Percentiles rank a stretch among this genome's conserved stretches.
Evolutionary conservation across 2,888 invertebrate genomes (phyloP).

Genomic region (Caenorhabditis parvicauda): DNA sequence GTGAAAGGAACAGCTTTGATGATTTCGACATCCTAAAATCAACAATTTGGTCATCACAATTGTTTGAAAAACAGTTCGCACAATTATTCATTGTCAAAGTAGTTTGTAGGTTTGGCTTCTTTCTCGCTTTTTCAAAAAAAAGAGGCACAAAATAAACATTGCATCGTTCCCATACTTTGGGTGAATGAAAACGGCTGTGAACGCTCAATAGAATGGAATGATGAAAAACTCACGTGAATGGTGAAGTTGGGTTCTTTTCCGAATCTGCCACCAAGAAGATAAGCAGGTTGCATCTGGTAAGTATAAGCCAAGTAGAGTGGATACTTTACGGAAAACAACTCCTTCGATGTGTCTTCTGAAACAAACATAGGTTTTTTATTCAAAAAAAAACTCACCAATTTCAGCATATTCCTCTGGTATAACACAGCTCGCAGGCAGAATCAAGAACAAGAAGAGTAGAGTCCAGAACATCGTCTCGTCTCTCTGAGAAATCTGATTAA

Average conservation of each 20-base stretch:
- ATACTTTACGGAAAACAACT: slow-evolving; percentile 32
- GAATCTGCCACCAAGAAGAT: slow-evolving; percentile 33
- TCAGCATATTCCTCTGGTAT: slow-evolving; percentile 22
- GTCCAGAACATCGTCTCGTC: no score
- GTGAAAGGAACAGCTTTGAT: slow-evolving; percentile 10
- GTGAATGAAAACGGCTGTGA: no score
- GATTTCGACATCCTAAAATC: slow-evolving; percentile 15
- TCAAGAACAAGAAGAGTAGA: no score
- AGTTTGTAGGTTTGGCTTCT: no score
- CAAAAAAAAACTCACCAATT: slow-evolving; percentile 15
- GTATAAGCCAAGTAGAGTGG: slow-evolving; percentile 36
- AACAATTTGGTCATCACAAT: no score
- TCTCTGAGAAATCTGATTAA: no score
- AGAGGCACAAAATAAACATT: no score
- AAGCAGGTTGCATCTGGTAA: slow-evolving; percentile 44
- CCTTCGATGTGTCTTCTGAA: slow-evolving; percentile 21
- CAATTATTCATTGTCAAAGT: no score
- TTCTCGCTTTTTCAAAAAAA: no score
- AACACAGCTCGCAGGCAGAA: neutral
- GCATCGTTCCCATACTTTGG: no score
- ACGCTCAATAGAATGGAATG: neutral
- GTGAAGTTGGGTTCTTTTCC: slow-evolving; percentile 9
- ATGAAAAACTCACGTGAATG: neutral
- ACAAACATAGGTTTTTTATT: no score
- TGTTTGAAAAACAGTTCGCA: no score